Conservation (phyloP, 2,113 vertebrate genomes). For the Platichthys flesus region DNA sequence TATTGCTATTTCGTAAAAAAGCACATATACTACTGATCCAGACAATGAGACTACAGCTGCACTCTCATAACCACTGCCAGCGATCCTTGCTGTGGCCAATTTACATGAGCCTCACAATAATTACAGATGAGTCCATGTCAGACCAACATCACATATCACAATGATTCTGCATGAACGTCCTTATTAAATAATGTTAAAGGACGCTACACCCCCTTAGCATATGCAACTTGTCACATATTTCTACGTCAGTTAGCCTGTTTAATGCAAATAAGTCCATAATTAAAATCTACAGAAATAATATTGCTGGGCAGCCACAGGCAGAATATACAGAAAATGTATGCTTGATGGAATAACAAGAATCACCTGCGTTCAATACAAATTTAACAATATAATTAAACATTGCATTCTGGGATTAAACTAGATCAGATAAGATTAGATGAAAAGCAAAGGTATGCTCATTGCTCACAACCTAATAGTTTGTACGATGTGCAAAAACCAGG, state of each 20-base stretch:
- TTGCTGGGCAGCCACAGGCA: neutral
- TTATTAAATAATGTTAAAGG: slow-evolving; percentile 29
- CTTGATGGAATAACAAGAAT: neutral
- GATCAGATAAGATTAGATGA: too few relatives aligned
- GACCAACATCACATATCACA: slow-evolving; percentile 14
- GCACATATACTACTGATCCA: neutral
- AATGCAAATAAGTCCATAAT: neutral
- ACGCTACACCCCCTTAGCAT: neutral
- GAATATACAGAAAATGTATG: neutral
- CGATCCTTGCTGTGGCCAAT: slow-evolving; percentile 17
- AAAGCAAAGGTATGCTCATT: neutral
- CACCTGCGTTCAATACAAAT: neutral
- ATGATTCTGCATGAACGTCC: slow-evolving; percentile 10
- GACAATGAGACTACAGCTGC: neutral
- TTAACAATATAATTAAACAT: neutral
- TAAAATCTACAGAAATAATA: neutral
- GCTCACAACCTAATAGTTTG: too few relatives aligned
- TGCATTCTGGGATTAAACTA: neutral
- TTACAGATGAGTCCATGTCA: slow-evolving; percentile 35
- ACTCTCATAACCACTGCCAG: slow-evolving; percentile 7
- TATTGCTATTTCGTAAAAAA: neutral
- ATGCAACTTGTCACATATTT: slow-evolving; percentile 9
- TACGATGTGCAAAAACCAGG: neutral
- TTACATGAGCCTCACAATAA: slow-evolving; percentile 20
- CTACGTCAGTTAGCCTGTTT: neutral